Base-by-base conservation (phyloP, 2,888 invertebrate species). In the Idaea aversata region DNA sequence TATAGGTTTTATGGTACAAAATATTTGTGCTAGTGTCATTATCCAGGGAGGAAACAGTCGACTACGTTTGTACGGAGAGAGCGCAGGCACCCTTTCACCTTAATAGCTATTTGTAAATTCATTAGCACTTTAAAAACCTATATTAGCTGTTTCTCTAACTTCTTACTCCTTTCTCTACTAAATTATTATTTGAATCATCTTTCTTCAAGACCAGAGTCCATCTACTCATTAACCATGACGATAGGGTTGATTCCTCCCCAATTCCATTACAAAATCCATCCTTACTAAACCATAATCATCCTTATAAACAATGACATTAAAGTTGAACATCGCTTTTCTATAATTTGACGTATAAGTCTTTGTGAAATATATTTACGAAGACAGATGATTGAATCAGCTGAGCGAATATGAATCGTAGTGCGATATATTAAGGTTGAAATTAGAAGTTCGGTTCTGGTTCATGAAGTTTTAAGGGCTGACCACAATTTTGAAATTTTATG, bases 221-320 rank as follows among this genome's bases (percentile, higher is more conserved):
- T 47, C 47, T 47, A 47, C 7, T 47, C 47, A 47, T 47, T 13
- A 7, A 47, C 47, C 47, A 13, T 47, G 47, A 47, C 47, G 47
- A 47, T 47, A 47, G 47, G 47, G 47, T 47, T 47, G 47, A 47
- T 47, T 47, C 47, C 47, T 47, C 47, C 47, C 47, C 47, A 47
- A 47, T 47, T 47, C 47, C 47, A 13, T 47, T 10, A 47, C 47
- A 47, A 47, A 47, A 47, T 47, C 47, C 6, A 13, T 47, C 7
- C 47, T 47, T 47, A 13, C 13, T 2, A 47, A 47, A 13, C 47
- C 13, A 47, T 47, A 47, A 47, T 6, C 47, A 47, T 2, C 47
- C 47, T 47, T 47, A n/a, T n/a, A 36, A 7, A 5, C 5, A 0
- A 47, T 47, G 4, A 7, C 47, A 10, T 47, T 47, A 47, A 47